Base-by-base conservation (phyloP, 2,113 vertebrate species). In the Archilochus colubris region DNA sequence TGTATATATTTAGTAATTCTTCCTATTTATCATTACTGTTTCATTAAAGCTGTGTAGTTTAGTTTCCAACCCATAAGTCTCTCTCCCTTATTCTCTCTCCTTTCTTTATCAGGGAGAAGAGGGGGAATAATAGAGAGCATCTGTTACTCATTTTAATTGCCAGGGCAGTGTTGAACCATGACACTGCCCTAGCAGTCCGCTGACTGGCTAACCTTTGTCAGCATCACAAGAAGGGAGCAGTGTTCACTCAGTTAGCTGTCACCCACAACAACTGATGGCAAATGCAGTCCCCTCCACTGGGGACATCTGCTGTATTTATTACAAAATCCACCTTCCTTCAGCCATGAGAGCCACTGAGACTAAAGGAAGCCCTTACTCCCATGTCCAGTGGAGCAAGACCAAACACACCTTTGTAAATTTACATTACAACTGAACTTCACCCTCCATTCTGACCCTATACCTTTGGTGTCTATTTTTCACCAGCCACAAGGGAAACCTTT, bases 251-350 rank as follows among this genome's bases (percentile, higher is more conserved):
- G n/a, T 33, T 5, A 55, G 31, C 53, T 93, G 67, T 43, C 44
- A 55, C 64, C 38, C 27, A 30, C 54, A 81, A 30, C 28, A 46
- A 43, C 28, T 2, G 2, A 68, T 0, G 1, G 70, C 64, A 94
- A 78, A 18, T 7, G 4, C 31, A 81, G 67, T 40, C 40, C 40
- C 61, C 63, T 57, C 18, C 0, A 0, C 1, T 78, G 67, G 0
- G 1, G 54, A 92, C 33, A 58, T 27, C 21, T 31, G 10, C 2
- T 54, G 38, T 64, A n/a, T 24, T 88, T 73, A 55, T 50, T 14
- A 51, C 31, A 54, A 69, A 82, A 69, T 14, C 12, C 48, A 77
- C 38, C 10, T 14, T 21, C 36, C 36, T 74, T 69, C 46, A 40
- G 31, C 12, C 58, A 22, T 27, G 33, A 94, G 23, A 82, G 28